These are phyloP conservation scores for Scaeva pyrastri DNA, from an alignment of 2,888 invertebrate genomes.

Conservation along the genomic window DNA sequence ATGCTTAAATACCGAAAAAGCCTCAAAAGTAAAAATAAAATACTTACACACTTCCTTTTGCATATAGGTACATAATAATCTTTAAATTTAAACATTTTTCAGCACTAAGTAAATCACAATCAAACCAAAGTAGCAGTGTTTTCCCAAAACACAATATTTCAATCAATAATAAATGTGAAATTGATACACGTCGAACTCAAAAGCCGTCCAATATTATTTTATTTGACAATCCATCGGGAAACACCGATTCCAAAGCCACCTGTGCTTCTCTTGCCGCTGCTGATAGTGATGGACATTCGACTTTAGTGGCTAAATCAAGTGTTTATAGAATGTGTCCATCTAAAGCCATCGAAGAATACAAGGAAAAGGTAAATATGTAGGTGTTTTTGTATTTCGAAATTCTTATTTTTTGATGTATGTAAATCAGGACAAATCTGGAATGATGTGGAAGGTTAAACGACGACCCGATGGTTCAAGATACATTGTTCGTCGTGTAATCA, in stretches of 20 bases:
- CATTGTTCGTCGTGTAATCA: slow-evolving; percentile 53
- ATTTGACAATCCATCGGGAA: neutral
- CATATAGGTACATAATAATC: neutral
- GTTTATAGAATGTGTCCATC: slow-evolving; percentile 52
- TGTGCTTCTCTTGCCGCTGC: neutral
- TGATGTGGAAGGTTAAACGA: slow-evolving; percentile 64
- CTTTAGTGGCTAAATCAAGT: slow-evolving; percentile 54
- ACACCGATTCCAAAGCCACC: slow-evolving; percentile 19
- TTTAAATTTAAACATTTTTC: too few species aligned
- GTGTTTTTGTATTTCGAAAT: neutral
- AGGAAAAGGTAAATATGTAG: slow-evolving; percentile 41
- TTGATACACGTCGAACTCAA: neutral
- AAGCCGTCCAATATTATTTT: slow-evolving; percentile 43
- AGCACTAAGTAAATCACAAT: neutral
- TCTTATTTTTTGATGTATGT: slow-evolving; percentile 33
- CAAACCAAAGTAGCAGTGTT: neutral
- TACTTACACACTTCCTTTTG: too few species aligned
- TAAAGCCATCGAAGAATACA: slow-evolving; percentile 35
- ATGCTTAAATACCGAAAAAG: too few species aligned
- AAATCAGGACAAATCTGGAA: slow-evolving; percentile 76
- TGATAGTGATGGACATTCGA: slow-evolving; percentile 64
- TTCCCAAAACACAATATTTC: slow-evolving; percentile 7
- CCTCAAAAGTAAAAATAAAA: too few species aligned
- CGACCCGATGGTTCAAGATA: slow-evolving; percentile 62
- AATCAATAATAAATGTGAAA: slow-evolving; percentile 9